A percentile compares a stretch with the other conserved stretches of the same genome.
phyloP scores from a whole-genome alignment of 2,113 vertebrate species.

The Istiophorus platypterus region DNA sequence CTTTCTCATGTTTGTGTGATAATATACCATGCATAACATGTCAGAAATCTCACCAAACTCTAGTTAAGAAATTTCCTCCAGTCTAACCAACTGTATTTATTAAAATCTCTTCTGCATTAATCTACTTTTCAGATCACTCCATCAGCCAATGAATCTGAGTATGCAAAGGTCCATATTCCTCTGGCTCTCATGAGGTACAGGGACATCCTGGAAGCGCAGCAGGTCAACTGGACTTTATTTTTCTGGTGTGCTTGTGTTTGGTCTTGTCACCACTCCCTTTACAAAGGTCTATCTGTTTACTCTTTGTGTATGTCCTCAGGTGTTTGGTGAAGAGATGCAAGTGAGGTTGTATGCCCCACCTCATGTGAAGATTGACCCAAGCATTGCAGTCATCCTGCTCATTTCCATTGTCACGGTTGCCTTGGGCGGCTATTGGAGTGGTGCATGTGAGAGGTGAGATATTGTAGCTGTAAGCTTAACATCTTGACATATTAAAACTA shows the following conservation, averaged over 20 bases:
- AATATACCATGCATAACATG: background rate
- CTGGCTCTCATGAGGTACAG: conserved; percentile 88
- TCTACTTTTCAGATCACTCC: conserved; percentile 82
- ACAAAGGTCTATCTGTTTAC: background rate
- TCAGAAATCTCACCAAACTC: background rate
- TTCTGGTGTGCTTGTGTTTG: background rate
- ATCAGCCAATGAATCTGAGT: conserved; percentile 86
- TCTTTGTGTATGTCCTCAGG: conserved; percentile 78
- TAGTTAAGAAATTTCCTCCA: background rate
- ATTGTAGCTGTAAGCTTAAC: background rate
- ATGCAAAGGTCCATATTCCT: conserved; percentile 86
- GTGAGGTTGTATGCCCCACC: conserved; percentile 89
- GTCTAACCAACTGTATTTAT: background rate
- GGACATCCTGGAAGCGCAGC: conserved; percentile 87
- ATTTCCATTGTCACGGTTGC: conserved; percentile 91
- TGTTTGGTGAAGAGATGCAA: conserved; percentile 82
- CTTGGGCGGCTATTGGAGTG: conserved; percentile 95
- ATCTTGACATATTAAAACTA: background rate
- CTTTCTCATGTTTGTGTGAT: background rate
- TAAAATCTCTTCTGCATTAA: background rate
- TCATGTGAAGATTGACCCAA: conserved; percentile 86
- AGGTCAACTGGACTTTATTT: conserved; percentile 80
- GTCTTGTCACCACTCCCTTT: background rate
- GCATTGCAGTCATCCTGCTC: conserved; percentile 91
- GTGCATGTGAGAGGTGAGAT: conserved; percentile 86